Percentiles rank a stretch among this genome's conserved stretches.
Conservation (phyloP, 1,140 invertebrate species). For the Aplysia californica region DNA sequence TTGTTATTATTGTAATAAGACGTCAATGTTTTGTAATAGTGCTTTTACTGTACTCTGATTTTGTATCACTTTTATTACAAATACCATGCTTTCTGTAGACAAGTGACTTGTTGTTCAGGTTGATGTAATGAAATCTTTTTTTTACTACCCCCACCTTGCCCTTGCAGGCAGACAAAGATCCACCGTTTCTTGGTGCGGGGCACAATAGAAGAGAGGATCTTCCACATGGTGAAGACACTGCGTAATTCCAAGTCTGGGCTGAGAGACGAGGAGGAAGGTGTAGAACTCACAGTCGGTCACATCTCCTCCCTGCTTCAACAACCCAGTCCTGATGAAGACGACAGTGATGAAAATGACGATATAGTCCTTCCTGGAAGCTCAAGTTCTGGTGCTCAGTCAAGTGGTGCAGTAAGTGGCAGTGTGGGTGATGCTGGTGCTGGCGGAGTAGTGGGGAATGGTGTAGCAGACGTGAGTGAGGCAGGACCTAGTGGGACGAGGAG, state of each 20-base stretch:
- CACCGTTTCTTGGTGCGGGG: slow-evolving; percentile 77
- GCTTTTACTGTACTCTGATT: too few relatives aligned
- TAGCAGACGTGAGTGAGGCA: not conserved
- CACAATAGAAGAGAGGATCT: slow-evolving; percentile 80
- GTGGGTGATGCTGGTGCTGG: not conserved
- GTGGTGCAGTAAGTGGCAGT: not conserved
- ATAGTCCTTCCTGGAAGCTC: not conserved
- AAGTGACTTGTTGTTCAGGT: too few relatives aligned
- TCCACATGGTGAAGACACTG: slow-evolving; percentile 58
- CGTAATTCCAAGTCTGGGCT: slow-evolving; percentile 39
- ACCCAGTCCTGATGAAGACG: slow-evolving; percentile 33
- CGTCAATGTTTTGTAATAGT: too few relatives aligned
- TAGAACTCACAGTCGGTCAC: slow-evolving; percentile 56
- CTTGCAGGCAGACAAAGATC: slow-evolving; percentile 71
- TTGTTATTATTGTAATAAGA: too few relatives aligned
- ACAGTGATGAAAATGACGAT: not conserved
- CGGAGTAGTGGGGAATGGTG: not conserved
- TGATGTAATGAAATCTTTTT: too few relatives aligned
- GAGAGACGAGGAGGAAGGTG: slow-evolving; percentile 46
- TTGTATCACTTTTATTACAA: too few relatives aligned
- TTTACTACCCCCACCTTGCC: too few relatives aligned
- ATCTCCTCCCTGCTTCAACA: slow-evolving; percentile 56
- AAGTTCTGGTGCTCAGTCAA: not conserved
- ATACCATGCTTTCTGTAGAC: too few relatives aligned
- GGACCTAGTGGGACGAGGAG: not conserved